Conservation (phyloP, 2,888 invertebrate genomes). For the Pilophorus perplexus region DNA sequence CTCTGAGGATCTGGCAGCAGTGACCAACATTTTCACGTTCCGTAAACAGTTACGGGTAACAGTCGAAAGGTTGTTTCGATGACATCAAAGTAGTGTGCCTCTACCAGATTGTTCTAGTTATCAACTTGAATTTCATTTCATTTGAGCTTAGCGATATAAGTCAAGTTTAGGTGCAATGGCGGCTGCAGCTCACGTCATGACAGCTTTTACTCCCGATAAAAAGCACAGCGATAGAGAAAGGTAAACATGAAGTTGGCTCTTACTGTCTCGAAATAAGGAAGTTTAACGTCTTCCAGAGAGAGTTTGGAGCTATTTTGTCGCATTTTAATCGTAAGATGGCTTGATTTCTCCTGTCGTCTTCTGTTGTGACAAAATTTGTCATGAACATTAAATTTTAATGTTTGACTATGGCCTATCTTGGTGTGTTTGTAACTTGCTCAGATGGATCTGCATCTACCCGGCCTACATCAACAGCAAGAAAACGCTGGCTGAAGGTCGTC, state of each 20-base stretch:
- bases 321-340: too few relatives aligned
- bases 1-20: too few relatives aligned
- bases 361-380: background rate
- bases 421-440: too few relatives aligned
- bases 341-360: background rate
- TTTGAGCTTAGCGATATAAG: too few relatives aligned
- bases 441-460: conserved; percentile 97
- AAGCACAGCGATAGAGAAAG: conserved; percentile 77
- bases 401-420: too few relatives aligned
- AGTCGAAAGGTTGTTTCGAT: background rate
- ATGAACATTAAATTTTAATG: background rate
- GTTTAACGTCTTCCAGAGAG: background rate
- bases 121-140: too few relatives aligned
- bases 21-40: too few relatives aligned
- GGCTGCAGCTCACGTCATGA: background rate
- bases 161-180: too few relatives aligned
- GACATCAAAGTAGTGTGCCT: too few relatives aligned
- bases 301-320: background rate
- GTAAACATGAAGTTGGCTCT: conserved; percentile 52
- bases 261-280: background rate
- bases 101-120: too few relatives aligned
- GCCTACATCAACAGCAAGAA: conserved; percentile 82
- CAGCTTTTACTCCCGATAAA: conserved; percentile 60
- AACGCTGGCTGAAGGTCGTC: conserved; percentile 83
- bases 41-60: too few relatives aligned